Evolutionary conservation across 2,888 invertebrate genomes (phyloP).

Genomic region (Pachymerium ferrugineum): DNA sequence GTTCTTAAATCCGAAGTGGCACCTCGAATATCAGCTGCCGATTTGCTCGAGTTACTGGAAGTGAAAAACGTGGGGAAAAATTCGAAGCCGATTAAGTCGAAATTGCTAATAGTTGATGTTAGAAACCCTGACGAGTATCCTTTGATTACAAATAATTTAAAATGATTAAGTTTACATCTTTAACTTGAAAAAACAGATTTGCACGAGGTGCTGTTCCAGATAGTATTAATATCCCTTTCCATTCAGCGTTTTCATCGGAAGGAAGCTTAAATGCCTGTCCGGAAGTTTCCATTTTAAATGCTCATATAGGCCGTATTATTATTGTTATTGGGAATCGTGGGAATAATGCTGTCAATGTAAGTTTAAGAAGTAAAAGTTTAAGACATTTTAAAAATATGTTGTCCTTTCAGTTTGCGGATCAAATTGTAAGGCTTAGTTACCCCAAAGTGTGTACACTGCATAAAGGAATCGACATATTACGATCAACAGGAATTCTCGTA

Average conservation of each 20-base stretch:
- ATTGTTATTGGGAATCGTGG: slow-evolving; percentile 71
- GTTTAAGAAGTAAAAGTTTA: slow-evolving; percentile 34
- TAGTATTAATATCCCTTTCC: slow-evolving; percentile 84
- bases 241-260: slow-evolving; percentile 65
- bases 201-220: slow-evolving; percentile 70
- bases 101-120: slow-evolving; percentile 63
- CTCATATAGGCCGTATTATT: slow-evolving; percentile 61
- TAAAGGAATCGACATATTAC: slow-evolving; percentile 75
- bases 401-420: slow-evolving; percentile 71
- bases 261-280: slow-evolving; percentile 61
- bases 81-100: slow-evolving; percentile 45
- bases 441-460: slow-evolving; percentile 77
- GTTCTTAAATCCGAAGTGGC: slow-evolving; percentile 68
- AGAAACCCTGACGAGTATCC: slow-evolving; percentile 61
- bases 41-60: slow-evolving; percentile 68
- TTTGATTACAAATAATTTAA: slow-evolving; percentile 41
- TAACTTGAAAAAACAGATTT: slow-evolving; percentile 56
- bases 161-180: not conserved
- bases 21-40: slow-evolving; percentile 77
- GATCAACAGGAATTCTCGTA: slow-evolving; percentile 49
- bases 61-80: slow-evolving; percentile 41
- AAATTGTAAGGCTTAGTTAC: slow-evolving; percentile 70
- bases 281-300: slow-evolving; percentile 52
- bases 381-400: slow-evolving; percentile 1
- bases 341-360: slow-evolving; percentile 57